These are phyloP conservation scores for Callopanchax toddi DNA, from an alignment of 2,113 vertebrate genomes.

Conservation along the genomic window DNA sequence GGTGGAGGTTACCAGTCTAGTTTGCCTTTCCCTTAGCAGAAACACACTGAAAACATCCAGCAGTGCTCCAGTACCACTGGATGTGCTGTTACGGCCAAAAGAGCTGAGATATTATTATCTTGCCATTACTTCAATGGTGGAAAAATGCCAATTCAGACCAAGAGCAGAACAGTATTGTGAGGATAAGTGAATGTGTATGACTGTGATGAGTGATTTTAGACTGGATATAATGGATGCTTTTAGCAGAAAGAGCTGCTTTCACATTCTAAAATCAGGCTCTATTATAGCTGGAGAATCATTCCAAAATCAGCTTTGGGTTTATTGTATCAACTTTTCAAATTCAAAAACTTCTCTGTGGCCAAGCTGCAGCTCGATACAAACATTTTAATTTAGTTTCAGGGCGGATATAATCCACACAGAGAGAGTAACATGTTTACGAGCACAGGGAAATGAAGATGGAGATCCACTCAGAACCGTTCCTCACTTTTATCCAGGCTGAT, in stretches of 20 bases:
- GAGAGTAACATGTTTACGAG: no score
- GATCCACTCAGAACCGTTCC: no score
- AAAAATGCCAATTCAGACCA: slow-evolving; percentile 56
- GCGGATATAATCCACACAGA: no score
- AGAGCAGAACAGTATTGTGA: slow-evolving; percentile 33
- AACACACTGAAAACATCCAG: slow-evolving; percentile 45
- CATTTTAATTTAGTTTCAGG: no score
- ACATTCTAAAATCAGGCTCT: no score
- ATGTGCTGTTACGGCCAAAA: slow-evolving; percentile 59
- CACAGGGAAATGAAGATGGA: no score
- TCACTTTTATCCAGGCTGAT: no score
- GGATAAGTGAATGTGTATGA: slow-evolving; percentile 43
- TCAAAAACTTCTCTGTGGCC: no score
- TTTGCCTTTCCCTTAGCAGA: slow-evolving; percentile 47
- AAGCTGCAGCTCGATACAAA: no score
- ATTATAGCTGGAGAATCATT: no score
- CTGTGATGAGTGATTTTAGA: slow-evolving; percentile 43
- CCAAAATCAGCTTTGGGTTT: no score
- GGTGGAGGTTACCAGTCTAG: slow-evolving; percentile 50
- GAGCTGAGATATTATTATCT: slow-evolving; percentile 59
- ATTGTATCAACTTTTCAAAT: no score
- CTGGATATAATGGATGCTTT: slow-evolving; percentile 58
- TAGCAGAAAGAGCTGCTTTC: slow-evolving; percentile 2
- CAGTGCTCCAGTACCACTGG: slow-evolving; percentile 45
- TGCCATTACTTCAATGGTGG: slow-evolving; percentile 53